Base-by-base conservation (phyloP, 2,888 invertebrate genomes). In the Osmoderma eremita region DNA sequence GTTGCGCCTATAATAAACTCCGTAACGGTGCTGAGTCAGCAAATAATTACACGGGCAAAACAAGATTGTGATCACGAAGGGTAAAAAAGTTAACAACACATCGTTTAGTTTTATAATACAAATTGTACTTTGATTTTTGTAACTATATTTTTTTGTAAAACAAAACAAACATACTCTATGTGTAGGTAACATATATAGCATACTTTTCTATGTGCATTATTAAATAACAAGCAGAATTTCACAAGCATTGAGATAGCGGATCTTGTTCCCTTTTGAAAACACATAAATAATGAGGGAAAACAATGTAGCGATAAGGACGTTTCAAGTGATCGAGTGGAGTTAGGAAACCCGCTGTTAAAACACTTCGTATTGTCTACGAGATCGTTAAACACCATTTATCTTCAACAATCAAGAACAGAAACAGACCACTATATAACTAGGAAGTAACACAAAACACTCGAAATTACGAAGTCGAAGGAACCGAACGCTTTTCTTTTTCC, bases 381-480 rank as follows among this genome's bases (percentile, higher is more conserved):
- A 45, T 61, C 58, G 30, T 61, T 61, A 61, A 61, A 45, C 58
- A 61, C 58, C 58, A 61, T 61, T 61, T 61, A 61, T 61, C 58
- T 61, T 61, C 45, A 45, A 41, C 58, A 61, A 61, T 45, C 58
- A 15, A 45, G 58, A 61, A 61, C 58, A 61, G 45, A 61, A 48
- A 18, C 58, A 30, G 58, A 30, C 36, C 45, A 61, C 58, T 61
- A 45, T 30, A 30, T 48, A 61, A 36, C 30, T 45, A 45, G 45
- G 30, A 45, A 48, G 45, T 61, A 30, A 45, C 45, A 61, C 45
- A 61, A 58, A 58, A 61, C 45, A 45, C n/a, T 61, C 58, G 36
- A 61, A 45, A 45, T 61, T 61, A 45, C 58, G 30, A 61, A 61
- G 45, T 61, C 30, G 45, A 45, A 24, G 58, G 36, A 45, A 45